These are phyloP conservation scores for Ictidomys tridecemlineatus DNA, from an alignment of 2,113 vertebrate genomes.

Conservation along the genomic window DNA sequence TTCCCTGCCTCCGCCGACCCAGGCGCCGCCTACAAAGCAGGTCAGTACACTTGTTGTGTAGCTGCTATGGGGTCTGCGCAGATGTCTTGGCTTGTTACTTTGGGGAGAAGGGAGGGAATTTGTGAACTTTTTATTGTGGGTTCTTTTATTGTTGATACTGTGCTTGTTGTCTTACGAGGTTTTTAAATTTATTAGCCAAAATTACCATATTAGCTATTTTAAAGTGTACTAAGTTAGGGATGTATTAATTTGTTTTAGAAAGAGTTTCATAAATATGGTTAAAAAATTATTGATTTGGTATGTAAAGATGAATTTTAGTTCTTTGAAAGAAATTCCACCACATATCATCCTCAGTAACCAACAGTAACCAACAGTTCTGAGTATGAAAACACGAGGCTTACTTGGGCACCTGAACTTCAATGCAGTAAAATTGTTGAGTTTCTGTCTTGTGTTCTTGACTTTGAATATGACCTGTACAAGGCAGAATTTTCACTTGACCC, in stretches of 20 bases:
- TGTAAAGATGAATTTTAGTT: not conserved
- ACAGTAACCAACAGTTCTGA: not conserved
- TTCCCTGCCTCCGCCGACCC: conserved; percentile 94
- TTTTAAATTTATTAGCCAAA: not conserved
- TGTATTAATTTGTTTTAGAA: not conserved
- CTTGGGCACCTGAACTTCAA: rapidly evolving
- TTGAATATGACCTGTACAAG: not conserved
- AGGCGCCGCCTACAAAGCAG: conserved; percentile 90
- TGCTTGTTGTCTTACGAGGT: rapidly evolving
- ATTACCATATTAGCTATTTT: not conserved
- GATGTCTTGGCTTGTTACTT: rapidly evolving
- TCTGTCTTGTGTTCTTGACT: not conserved
- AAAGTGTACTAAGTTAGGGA: not conserved
- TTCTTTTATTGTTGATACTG: too few relatives aligned
- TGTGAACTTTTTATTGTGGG: rapidly evolving
- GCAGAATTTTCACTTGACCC: too few relatives aligned
- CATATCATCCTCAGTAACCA: rapidly evolving
- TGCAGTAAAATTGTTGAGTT: rapidly evolving
- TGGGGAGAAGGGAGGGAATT: not conserved
- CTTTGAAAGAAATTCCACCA: not conserved
- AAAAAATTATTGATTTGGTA: not conserved
- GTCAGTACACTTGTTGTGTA: conserved; percentile 87
- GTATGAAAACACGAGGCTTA: rapidly evolving
- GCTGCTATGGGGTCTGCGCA: rapidly evolving
- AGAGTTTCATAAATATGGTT: not conserved